Base-by-base conservation (phyloP, 2,888 invertebrate genomes). In the Lasioglossum morio region DNA sequence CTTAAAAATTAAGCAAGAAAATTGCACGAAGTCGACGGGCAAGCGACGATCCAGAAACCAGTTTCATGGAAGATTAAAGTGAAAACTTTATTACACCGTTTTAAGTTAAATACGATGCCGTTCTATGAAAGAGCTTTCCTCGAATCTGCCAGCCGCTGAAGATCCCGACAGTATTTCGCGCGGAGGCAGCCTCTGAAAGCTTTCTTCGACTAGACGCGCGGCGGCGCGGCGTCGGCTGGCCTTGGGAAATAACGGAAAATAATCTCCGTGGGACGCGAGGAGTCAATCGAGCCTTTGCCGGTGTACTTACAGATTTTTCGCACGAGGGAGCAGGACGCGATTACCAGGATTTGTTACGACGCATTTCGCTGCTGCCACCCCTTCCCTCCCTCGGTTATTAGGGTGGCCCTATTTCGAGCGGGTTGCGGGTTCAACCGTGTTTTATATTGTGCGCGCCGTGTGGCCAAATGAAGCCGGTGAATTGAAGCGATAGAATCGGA, bases 401-500 rank as follows among this genome's bases (percentile, higher is more conserved):
- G 30, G 30, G 63, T 16, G 16, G 16, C 19, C 16, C 14, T 63
- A 16, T 63, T 63, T 19, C 63, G 63, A 63, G 63, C 16, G 57
- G 77, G 43, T 53, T 48, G 37, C 57, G 53, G 53, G 73, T 66
- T 60, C 70, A 57, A 48, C 34, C 30, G 72, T 37, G 69, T 80
- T 80, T 82, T 84, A 75, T 81, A 81, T 81, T 57, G 77, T 14
- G 27, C 66, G 14, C 48, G 16, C 30, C 69, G 12, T 7, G 60
- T 53, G 72, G 43, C 43, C 73, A 60, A 85, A 85, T 77, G 85
- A 82, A 82, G 73, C 53, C 72, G 37, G 82, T 37, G 78, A 79
- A 87, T 88, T 80, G 78, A 77, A 74, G 75, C 60, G 82, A 48
- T 80, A 77, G 76, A 74, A 80, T n/a, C 16, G 70, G n/a, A 12